Evolutionary conservation across 2,797 vertebrate species (phyloP), one percentile per base, ranked within the genome.

Genomic region (Tympanoctomys barrerae): DNA sequence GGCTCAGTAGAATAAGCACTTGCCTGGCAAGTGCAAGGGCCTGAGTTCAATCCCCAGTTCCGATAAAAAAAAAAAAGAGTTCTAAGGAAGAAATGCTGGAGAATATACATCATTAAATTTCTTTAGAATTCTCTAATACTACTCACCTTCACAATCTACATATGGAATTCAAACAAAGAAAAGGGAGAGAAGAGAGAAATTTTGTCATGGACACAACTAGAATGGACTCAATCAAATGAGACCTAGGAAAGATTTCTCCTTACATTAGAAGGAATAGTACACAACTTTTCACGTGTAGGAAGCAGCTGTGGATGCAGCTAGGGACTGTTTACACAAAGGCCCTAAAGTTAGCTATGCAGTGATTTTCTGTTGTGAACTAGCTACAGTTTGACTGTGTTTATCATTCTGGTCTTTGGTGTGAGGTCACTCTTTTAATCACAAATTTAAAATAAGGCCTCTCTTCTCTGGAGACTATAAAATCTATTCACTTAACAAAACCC

Each of bases 401-500:
- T 90, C 87, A 77, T 87, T 88, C 13, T n/a, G 61, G 78, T 78
- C 83, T 59, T n/a, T 66, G 54, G 11, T 64, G 42, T 70, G 66
- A 89, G 24, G 28, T 59, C 52, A 13, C 75, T 79, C 87, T 81
- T 94, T 94, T 54, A 66, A 90, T 89, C 4, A 54, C 28, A 87
- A 5, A 94, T 94, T 19, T 92, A 42, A 89, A 80, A 93, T 52
- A 91, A 92, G 28, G 24, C 84, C 70, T 87, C 80, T 90, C 81
- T 93, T 85, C 73, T n/a, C 73, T 81, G 59, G 68, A 95, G 70
- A 84, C 16, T 78, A 42, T 87, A 87, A 90, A 92, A 71, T 87
- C 75, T 84, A 31, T 87, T 90, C 86, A 68, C 12, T 84, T 87
- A 77, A 87, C 46, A 94, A 88, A 89, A 89, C 71, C 54, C 39